Evolutionary conservation across 2,797 vertebrate species (phyloP), one percentile per base, ranked within the genome.

Genomic region (Pyrocephalus nanus): DNA sequence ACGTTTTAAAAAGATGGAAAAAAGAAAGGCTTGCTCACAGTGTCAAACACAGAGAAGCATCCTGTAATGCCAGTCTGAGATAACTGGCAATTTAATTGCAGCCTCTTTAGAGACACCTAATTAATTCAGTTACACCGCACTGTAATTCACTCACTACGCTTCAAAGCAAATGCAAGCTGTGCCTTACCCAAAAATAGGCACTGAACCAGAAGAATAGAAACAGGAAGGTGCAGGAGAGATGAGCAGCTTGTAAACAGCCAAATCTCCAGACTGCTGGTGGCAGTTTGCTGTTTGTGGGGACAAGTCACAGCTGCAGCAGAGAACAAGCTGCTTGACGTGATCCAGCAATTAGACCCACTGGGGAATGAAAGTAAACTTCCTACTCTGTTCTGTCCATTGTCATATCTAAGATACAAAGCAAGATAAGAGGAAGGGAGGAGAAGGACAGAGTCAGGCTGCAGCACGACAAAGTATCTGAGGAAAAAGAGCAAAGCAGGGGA

Each of bases 111-210:
- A 88, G 80, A 84, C 67, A 89, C 65, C 71, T 84, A 93, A 90
- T 86, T 75, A 84, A 84, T 86, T 94, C 86, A 75, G 74, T 90
- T 94, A 90, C 25, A 47, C 47, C 5, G 6, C 45, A 76, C 2
- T 61, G 84, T 75, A 93, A 94, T 55, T 95, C 88, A 85, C 75
- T 83, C 22, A 32, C 94, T 77, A 82, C 18, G 6, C 71, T 92
- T 62, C 67, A 95, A 92, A 94, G 87, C 51, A 64, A 84, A 83
- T 27, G 65, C 65, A 94, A 96, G 50, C 74, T 94, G 88, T 75
- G 75, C 75, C 81, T 92, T 67, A 53, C 79, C 72, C 86, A 54
- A 83, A 93, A 94, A 66, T 50, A 93, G 85, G 80, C 88, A 95
- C 48, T 30, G 57, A 93, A 75, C 26, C 90, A 94, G 81, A 92